These are phyloP conservation scores for Xenops minutus DNA, from an alignment of 2,797 vertebrate species.

Conservation along the genomic window DNA sequence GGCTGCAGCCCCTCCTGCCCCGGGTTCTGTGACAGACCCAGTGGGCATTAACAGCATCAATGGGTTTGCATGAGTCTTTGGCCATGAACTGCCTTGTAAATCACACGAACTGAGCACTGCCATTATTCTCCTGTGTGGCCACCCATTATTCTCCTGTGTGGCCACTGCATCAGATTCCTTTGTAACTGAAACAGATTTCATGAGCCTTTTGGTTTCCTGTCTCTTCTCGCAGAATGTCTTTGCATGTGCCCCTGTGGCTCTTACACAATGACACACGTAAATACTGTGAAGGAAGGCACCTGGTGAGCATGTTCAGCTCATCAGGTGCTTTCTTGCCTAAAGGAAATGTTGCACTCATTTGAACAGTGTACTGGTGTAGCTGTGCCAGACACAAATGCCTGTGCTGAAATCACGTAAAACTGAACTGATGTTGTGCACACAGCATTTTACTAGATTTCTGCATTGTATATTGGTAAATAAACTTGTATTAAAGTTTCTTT, in stretches of 20 bases:
- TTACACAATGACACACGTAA: not conserved
- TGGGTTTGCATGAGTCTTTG: not conserved
- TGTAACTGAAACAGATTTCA: not conserved
- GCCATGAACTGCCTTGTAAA: not conserved
- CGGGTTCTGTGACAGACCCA: fast-evolving
- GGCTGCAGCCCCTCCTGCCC: not conserved
- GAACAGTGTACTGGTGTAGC: not conserved
- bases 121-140: no score
- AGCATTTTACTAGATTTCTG: constrained; percentile 28
- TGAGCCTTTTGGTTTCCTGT: not conserved
- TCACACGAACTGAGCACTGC: not conserved
- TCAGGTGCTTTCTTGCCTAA: not conserved
- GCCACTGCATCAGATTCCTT: not conserved
- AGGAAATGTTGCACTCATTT: constrained; percentile 26
- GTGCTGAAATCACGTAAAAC: constrained; percentile 8
- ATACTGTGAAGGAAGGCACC: not conserved
- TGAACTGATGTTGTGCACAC: not conserved
- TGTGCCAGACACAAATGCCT: not conserved
- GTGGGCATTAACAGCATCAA: fast-evolving
- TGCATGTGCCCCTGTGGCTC: constrained; percentile 2
- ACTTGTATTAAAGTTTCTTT: constrained; percentile 31
- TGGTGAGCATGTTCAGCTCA: not conserved
- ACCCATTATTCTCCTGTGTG: fast-evolving
- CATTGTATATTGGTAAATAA: constrained; percentile 56
- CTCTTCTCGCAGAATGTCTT: not conserved